Evolutionary conservation across 2,888 invertebrate genomes (phyloP), one percentile per base, ranked within the genome.

Genomic region (Boloria euphrosyne): DNA sequence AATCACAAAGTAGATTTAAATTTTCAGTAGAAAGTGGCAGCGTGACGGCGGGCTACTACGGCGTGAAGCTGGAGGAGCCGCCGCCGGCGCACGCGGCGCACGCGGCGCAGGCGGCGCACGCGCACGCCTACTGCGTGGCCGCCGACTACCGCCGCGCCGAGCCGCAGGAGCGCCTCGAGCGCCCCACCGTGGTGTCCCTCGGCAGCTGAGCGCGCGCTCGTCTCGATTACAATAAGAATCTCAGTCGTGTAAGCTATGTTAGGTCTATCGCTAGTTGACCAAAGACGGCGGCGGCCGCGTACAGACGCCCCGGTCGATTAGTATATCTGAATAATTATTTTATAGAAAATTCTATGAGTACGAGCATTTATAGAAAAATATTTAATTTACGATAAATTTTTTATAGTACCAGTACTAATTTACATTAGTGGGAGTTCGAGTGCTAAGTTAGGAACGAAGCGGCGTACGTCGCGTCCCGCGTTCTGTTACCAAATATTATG

Each of bases 141-240:
- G 79, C 80, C 66, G 83, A 82, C 77, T 84, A 80, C 83, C 80
- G 85, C 67, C 82, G 82, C 80, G 80, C 76, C 71, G 78, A 68
- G 69, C 74, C 71, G 43, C 71, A 70, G 69, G 85, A 84, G 62
- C 91, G 91, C 46, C 79, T 86, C 63, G 93, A 93, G 31, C 89
- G 93, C 67, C 89, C 93, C 71, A 90, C 93, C 66, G 93, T 93
- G 67, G 93, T 93, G 43, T 93, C 93, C 68, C 80, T 93, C 78
- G 89, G 87, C 80, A 89, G 90, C 84, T 90, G 87, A 89, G 81
- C 88, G 14, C 60, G 55, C 47, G 65, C 46, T 38, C 50, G 38
- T 52, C 44, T 31, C 46, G 43, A 52, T n/a, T 18, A 43, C 50
- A 57, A 55, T 53, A 55, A 81, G 87, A 87, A 87, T 87, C 87